These are phyloP conservation scores for Lymantria dispar DNA, from an alignment of 2,888 invertebrate genomes.

Conservation along the genomic window DNA sequence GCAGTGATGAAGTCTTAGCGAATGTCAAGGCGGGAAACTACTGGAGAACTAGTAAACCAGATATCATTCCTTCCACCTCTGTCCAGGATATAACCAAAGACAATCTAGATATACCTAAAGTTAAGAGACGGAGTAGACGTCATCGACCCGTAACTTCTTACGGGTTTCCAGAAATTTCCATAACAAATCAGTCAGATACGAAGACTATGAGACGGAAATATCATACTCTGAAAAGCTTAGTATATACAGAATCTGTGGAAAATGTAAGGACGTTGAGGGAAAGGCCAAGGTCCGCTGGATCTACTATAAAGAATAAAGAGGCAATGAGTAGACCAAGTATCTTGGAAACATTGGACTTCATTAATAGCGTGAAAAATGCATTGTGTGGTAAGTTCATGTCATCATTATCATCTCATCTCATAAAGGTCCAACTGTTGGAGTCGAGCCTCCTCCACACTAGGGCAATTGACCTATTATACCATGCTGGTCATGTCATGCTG, in stretches of 20 bases:
- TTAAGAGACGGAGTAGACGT: constrained; percentile 53
- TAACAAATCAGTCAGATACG: constrained; percentile 62
- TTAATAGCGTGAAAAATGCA: constrained; percentile 70
- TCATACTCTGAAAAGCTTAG: constrained; percentile 59
- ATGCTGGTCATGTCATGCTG: too few species aligned
- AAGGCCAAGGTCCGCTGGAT: constrained; percentile 71
- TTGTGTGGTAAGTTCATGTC: constrained; percentile 64
- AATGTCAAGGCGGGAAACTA: constrained; percentile 67
- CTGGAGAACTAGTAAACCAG: constrained; percentile 71
- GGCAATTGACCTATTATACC: too few species aligned
- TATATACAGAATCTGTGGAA: constrained; percentile 71
- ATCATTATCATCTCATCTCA: too few species aligned
- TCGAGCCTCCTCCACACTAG: too few species aligned
- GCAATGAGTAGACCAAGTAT: constrained; percentile 67
- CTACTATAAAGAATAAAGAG: constrained; percentile 66
- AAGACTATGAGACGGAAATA: constrained; percentile 57
- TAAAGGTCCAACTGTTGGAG: too few species aligned
- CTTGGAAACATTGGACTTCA: constrained; percentile 73
- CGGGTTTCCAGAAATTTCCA: constrained; percentile 72
- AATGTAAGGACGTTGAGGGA: constrained; percentile 62
- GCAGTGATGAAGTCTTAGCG: constrained; percentile 65
- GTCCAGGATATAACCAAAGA: constrained; percentile 41
- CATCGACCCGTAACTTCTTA: constrained; percentile 58
- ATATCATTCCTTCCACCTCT: constrained; percentile 63
- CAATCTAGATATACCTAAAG: constrained; percentile 45